Conservation (phyloP, 2,797 vertebrate genomes). For the Manis pentadactyla region DNA sequence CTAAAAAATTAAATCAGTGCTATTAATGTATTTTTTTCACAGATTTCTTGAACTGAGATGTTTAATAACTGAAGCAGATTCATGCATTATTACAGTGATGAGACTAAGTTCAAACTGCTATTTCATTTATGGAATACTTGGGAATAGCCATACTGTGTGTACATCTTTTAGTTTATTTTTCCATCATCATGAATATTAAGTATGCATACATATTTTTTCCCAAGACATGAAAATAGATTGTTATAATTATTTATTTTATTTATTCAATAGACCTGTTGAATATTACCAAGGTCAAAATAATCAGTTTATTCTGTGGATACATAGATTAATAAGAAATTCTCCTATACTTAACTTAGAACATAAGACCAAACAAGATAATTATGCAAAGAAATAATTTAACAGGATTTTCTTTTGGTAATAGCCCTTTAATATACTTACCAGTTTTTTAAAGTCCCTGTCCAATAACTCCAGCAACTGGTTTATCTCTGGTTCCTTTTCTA, state of each 20-base stretch:
- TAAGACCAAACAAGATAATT: background rate
- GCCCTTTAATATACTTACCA: too few relatives aligned
- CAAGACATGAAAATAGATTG: background rate
- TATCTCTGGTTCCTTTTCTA: too few relatives aligned
- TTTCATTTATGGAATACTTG: background rate
- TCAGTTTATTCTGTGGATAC: background rate
- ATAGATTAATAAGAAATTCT: background rate
- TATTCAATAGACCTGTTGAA: background rate
- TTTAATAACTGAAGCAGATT: background rate
- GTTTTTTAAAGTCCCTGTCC: too few relatives aligned
- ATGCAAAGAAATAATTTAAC: background rate
- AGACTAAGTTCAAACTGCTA: background rate
- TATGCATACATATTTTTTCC: background rate
- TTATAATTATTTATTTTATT: conserved; percentile 6
- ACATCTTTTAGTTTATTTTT: background rate
- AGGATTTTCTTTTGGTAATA: too few relatives aligned
- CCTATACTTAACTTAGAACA: background rate
- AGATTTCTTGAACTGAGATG: background rate
- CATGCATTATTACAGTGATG: background rate
- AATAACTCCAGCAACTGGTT: too few relatives aligned
- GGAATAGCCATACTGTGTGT: background rate
- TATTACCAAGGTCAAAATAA: background rate
- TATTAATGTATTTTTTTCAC: background rate
- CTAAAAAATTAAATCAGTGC: background rate
- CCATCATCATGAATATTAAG: background rate